A percentile compares a stretch with the other conserved stretches of the same genome.
Evolutionary conservation across 1,140 invertebrate genomes (phyloP).

Genomic region (Psix sp.): DNA sequence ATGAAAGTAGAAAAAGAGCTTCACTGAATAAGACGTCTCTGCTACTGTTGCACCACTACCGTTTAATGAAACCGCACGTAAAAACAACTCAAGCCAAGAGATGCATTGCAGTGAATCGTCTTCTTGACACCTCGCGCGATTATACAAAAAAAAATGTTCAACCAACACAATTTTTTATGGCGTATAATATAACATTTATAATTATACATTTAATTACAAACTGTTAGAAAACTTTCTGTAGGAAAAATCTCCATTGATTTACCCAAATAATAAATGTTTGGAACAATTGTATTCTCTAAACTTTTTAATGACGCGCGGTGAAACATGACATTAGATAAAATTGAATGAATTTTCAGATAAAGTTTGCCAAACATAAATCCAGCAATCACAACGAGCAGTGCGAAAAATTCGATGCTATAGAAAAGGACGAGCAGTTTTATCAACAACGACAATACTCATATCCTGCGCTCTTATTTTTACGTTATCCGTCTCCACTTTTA

Average conservation of each 20-base stretch:
- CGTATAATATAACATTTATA: neutral
- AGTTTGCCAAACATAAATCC: too few species aligned
- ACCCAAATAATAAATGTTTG: too few species aligned
- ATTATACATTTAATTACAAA: neutral
- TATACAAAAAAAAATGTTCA: constrained; percentile 38
- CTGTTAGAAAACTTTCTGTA: too few species aligned
- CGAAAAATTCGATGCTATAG: neutral
- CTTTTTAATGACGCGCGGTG: too few species aligned
- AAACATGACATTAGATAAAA: too few species aligned
- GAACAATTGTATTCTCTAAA: too few species aligned
- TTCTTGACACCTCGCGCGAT: constrained; percentile 63
- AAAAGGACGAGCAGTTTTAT: constrained; percentile 11
- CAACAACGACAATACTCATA: constrained; percentile 15
- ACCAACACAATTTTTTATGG: constrained; percentile 4
- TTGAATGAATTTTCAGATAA: too few species aligned
- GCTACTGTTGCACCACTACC: constrained; percentile 62
- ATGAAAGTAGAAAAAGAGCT: constrained; percentile 51
- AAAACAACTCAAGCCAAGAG: constrained; percentile 67
- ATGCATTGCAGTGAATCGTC: constrained; percentile 62
- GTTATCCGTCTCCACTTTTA: constrained; percentile 6
- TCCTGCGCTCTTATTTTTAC: constrained; percentile 14
- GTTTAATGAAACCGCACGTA: constrained; percentile 75
- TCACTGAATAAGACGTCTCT: constrained; percentile 59
- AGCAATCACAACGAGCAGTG: too few species aligned
- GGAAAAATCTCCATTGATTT: too few species aligned